A percentile compares a stretch with the other conserved stretches of the same genome.
phyloP scores from a whole-genome alignment of 2,113 vertebrate genomes.

The Rhodinocichla rosea region DNA sequence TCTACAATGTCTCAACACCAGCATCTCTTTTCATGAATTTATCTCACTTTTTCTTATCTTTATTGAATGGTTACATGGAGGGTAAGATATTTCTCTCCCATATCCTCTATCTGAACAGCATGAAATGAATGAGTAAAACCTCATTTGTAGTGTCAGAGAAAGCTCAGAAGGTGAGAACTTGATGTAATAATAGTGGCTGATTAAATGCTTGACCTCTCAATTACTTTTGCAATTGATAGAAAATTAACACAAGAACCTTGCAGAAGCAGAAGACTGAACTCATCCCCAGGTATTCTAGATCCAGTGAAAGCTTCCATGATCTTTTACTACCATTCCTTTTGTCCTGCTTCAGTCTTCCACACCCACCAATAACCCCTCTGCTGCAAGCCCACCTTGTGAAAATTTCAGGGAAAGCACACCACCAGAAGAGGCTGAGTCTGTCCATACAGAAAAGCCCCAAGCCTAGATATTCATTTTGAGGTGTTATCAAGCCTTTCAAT shows the following conservation, averaged over 20 bases:
- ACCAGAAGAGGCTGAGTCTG: not conserved
- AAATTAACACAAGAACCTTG: not conserved
- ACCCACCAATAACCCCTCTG: not conserved
- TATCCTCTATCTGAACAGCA: not conserved
- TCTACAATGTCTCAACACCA: not conserved
- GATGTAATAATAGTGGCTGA: not conserved
- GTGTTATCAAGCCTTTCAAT: not conserved
- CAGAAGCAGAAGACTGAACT: not conserved
- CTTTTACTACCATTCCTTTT: not conserved
- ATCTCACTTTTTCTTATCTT: not conserved
- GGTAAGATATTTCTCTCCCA: not conserved
- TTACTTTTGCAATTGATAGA: not conserved
- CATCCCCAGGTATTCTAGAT: not conserved
- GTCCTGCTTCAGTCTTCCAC: not conserved
- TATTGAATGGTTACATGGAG: not conserved
- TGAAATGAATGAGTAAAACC: not conserved
- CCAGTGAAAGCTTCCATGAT: not conserved
- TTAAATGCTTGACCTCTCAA: conserved; percentile 18
- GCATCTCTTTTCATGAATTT: not conserved
- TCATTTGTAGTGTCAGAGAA: not conserved
- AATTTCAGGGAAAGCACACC: not conserved
- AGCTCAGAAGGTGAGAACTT: not conserved
- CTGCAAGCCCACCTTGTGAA: not conserved
- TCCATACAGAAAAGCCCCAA: not conserved
- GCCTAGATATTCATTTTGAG: not conserved